Evolutionary conservation across 2,797 vertebrate species (phyloP).

Genomic region (Antennarius maculatus): DNA sequence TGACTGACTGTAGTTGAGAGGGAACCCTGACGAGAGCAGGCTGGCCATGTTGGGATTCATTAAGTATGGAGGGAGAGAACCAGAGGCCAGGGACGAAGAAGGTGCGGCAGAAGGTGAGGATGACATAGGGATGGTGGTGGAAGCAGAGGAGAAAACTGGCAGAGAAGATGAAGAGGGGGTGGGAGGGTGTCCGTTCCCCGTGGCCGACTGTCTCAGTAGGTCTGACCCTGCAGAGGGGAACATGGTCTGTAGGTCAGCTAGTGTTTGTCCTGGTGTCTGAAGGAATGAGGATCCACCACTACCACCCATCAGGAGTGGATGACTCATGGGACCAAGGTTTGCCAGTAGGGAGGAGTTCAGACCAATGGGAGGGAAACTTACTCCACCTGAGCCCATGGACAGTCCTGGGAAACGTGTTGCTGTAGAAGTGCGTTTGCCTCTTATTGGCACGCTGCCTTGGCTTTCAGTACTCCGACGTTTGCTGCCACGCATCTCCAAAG

Average conservation of each 20-base stretch:
- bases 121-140: slow-evolving; percentile 86
- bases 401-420: slow-evolving; percentile 83
- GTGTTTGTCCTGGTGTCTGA: slow-evolving; percentile 88
- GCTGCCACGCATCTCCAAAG: slow-evolving; percentile 85
- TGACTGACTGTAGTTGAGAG: slow-evolving; percentile 91
- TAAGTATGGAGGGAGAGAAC: slow-evolving; percentile 90
- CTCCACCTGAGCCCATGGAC: slow-evolving; percentile 83
- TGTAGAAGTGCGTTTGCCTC: slow-evolving; percentile 83
- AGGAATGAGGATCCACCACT: slow-evolving; percentile 88
- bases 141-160: slow-evolving; percentile 72
- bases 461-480: slow-evolving; percentile 88
- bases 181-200: slow-evolving; percentile 82
- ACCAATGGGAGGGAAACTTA: slow-evolving; percentile 87
- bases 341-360: slow-evolving; percentile 88
- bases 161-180: slow-evolving; percentile 86
- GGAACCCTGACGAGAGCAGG: slow-evolving; percentile 88
- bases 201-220: slow-evolving; percentile 83
- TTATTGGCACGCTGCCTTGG: slow-evolving; percentile 80
- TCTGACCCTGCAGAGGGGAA: slow-evolving; percentile 90
- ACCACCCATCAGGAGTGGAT: slow-evolving; percentile 89
- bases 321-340: slow-evolving; percentile 87
- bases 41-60: slow-evolving; percentile 91
- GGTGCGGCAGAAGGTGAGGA: slow-evolving; percentile 81
- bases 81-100: slow-evolving; percentile 86
- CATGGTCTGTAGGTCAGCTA: slow-evolving; percentile 92